These are phyloP conservation scores for Spea bombifrons DNA, from an alignment of 2,113 vertebrate genomes.

Conservation along the genomic window DNA sequence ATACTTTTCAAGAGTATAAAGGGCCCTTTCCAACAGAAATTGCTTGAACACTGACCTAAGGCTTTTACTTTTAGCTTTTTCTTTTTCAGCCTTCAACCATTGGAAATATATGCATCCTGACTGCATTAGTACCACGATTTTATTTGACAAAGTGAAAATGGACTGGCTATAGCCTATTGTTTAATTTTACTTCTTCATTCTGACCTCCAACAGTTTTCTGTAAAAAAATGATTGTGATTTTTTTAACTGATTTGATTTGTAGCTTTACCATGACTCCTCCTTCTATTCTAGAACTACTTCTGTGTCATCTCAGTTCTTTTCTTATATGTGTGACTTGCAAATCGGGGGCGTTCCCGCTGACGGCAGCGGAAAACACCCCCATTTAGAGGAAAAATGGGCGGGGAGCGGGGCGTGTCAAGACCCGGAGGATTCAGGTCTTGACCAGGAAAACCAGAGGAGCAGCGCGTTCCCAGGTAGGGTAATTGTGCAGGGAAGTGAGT, in stretches of 20 bases:
- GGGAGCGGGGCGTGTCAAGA: no score
- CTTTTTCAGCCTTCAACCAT: constrained; percentile 25
- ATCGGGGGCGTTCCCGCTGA: no score
- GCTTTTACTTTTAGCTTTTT: constrained; percentile 2
- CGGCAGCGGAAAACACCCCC: no score
- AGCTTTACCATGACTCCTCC: neutral
- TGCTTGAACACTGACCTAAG: constrained; percentile 17
- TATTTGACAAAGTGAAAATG: constrained; percentile 31
- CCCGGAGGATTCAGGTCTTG: no score
- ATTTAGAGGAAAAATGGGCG: no score
- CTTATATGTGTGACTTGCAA: no score
- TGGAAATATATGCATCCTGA: constrained; percentile 29
- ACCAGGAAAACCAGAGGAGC: no score
- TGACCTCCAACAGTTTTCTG: constrained; percentile 3
- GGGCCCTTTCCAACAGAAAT: constrained; percentile 19
- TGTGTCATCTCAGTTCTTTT: neutral
- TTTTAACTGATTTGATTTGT: neutral
- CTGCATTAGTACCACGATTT: constrained; percentile 27
- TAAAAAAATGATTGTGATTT: constrained; percentile 6
- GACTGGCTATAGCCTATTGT: constrained; percentile 18
- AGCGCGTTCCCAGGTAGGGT: no score
- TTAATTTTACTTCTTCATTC: constrained; percentile 10
- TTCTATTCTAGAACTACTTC: neutral
- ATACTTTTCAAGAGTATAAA: constrained; percentile 22
- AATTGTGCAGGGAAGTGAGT: no score